Evolutionary conservation across 2,888 invertebrate species (phyloP).

Genomic region (Andrena marginata): DNA sequence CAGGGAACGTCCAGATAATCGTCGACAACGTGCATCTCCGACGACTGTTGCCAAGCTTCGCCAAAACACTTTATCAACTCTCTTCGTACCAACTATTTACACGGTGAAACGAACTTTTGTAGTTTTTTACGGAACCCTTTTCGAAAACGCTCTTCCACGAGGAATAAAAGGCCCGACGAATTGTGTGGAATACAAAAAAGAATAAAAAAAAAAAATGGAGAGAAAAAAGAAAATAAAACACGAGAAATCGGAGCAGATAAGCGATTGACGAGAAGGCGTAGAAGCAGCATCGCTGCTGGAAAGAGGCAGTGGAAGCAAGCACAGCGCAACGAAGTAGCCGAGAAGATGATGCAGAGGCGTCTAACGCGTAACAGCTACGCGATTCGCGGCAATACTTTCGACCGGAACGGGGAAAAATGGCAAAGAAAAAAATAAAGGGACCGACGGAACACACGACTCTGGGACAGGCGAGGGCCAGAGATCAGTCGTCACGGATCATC

Average conservation of each 20-base stretch:
- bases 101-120: conserved; percentile 40
- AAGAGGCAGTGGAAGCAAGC: conserved; percentile 3
- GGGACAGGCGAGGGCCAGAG: conserved; percentile 11
- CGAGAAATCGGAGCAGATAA: conserved; percentile 14
- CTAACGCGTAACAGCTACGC: conserved; percentile 82
- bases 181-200: background rate
- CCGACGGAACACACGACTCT: conserved; percentile 10
- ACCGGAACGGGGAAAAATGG: conserved; percentile 49
- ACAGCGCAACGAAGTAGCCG: conserved; percentile 37
- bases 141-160: conserved; percentile 27
- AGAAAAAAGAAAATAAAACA: conserved; percentile 6
- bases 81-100: conserved; percentile 58
- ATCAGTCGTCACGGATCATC: conserved; percentile 12
- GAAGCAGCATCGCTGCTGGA: conserved; percentile 17
- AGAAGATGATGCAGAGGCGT: conserved; percentile 61
- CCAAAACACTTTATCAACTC: conserved; percentile 48
- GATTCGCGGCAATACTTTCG: conserved; percentile 73
- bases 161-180: background rate
- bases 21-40: conserved; percentile 54
- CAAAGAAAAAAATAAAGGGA: background rate
- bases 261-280: conserved; percentile 2
- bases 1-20: conserved; percentile 58
- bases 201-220: background rate
- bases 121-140: conserved; percentile 49
- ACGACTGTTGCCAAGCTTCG: conserved; percentile 53